Percentiles rank a stretch among this genome's conserved stretches.
These are phyloP conservation scores for human (Homo sapiens) DNA, from an alignment of 2,113 vertebrate species.

Conservation along the genomic window GRCh38 chr6:134513501-134514000, in stretches of 20 bases:
- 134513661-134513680: neutral
- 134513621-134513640: neutral
- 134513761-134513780: constrained; percentile 2
- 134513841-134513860: neutral
- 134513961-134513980: neutral
- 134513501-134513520: neutral
- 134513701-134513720: neutral
- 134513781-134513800: neutral
- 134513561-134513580: neutral
- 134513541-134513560: neutral
- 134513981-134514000: neutral
- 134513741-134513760: neutral
- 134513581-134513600: constrained; percentile 41
- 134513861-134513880: neutral
- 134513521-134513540: neutral
- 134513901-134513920: constrained; percentile 6
- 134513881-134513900: neutral
- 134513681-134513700: neutral
- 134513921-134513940: neutral
- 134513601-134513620: neutral
- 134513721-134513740: neutral
- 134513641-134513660: neutral
- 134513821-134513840: neutral
- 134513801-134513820: neutral
- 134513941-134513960: neutral